These are phyloP conservation scores for Aphelinus atriplicis DNA, from an alignment of 1,140 invertebrate species.

Conservation along the genomic window DNA sequence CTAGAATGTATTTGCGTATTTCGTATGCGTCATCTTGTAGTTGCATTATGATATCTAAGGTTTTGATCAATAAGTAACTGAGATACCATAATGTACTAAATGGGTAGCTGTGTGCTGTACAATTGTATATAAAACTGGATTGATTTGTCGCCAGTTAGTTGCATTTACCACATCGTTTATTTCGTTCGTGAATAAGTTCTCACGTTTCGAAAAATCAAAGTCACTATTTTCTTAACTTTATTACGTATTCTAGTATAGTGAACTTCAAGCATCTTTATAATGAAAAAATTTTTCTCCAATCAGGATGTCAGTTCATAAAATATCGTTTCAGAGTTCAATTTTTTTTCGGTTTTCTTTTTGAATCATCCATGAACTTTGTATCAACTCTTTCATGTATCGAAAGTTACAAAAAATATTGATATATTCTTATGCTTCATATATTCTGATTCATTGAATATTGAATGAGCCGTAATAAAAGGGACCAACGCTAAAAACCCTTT, in stretches of 20 bases:
- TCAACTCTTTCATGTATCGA: neutral
- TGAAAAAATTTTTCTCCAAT: constrained; percentile 1
- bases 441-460: constrained; percentile 4
- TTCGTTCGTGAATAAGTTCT: constrained; percentile 28
- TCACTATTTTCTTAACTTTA: constrained; percentile 40
- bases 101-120: constrained; percentile 34
- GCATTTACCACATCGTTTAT: constrained; percentile 35
- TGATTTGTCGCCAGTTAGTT: constrained; percentile 32
- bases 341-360: constrained; percentile 6
- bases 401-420: neutral
- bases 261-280: constrained; percentile 34
- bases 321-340: neutral
- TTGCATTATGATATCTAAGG: constrained; percentile 18
- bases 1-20: constrained; percentile 23
- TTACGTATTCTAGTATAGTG: constrained; percentile 25
- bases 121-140: constrained; percentile 45
- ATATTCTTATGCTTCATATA: constrained; percentile 5
- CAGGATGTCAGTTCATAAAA: constrained; percentile 8
- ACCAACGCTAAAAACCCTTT: constrained; percentile 21
- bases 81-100: constrained; percentile 26
- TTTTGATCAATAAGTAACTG: constrained; percentile 18
- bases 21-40: constrained; percentile 3
- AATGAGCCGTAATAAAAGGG: constrained; percentile 11
- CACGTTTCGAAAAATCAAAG: constrained; percentile 20
- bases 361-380: neutral